These are phyloP conservation scores for Adineta ricciae DNA, from an alignment of 2,888 invertebrate genomes.

Conservation along the genomic window DNA sequence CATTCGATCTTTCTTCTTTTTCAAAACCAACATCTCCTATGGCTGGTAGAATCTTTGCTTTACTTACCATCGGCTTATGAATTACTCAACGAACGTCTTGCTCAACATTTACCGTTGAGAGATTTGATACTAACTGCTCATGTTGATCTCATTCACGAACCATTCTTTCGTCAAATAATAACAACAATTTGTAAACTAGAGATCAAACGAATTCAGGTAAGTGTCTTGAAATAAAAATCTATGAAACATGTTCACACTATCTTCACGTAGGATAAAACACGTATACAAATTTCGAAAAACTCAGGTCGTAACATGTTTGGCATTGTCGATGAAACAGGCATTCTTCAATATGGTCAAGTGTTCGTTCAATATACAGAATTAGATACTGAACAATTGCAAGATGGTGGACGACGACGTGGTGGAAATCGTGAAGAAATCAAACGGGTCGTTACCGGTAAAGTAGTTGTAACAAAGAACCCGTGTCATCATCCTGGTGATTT, in stretches of 20 bases:
- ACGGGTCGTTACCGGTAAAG: background rate
- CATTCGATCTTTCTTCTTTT: background rate
- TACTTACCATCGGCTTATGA: background rate
- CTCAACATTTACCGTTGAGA: background rate
- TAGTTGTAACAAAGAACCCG: constrained; percentile 14
- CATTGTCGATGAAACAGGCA: background rate
- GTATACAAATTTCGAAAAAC: background rate
- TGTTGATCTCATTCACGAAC: background rate
- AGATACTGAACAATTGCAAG: too few species aligned
- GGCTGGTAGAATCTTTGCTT: background rate
- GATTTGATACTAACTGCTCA: background rate
- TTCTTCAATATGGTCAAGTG: background rate
- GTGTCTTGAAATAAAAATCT: too few species aligned
- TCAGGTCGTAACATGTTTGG: background rate
- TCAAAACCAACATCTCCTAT: background rate
- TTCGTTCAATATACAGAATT: background rate
- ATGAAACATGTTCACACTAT: too few species aligned
- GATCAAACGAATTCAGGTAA: too few species aligned
- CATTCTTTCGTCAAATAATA: background rate
- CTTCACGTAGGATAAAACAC: background rate
- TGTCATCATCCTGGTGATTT: constrained; percentile 19
- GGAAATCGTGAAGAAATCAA: background rate
- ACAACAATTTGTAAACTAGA: background rate
- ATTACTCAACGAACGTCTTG: background rate
- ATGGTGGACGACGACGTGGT: too few species aligned